Evolutionary conservation across 2,797 vertebrate genomes (phyloP).

Genomic region (Syngnathus rostellatus): DNA sequence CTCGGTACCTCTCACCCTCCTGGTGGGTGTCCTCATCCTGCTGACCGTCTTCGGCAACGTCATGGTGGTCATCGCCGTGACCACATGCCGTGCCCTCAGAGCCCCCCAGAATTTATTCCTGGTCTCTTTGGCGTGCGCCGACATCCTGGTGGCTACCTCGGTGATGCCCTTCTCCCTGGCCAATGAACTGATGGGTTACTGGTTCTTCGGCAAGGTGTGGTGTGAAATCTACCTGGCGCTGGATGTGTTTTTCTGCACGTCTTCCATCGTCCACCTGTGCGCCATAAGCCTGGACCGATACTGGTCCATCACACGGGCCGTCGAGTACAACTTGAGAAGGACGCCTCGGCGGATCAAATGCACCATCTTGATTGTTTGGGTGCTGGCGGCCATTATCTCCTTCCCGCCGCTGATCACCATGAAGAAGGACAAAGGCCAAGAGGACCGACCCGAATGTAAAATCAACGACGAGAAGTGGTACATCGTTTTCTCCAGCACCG

Average conservation of each 20-base stretch:
- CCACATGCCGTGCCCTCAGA: constrained; percentile 83
- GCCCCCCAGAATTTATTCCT: constrained; percentile 95
- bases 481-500: constrained; percentile 84
- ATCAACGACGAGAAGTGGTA: constrained; percentile 88
- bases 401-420: constrained; percentile 86
- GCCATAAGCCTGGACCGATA: constrained; percentile 93
- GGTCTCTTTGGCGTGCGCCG: constrained; percentile 89
- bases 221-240: constrained; percentile 94
- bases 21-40: constrained; percentile 84
- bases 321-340: constrained; percentile 85
- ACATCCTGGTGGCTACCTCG: constrained; percentile 91
- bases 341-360: constrained; percentile 84
- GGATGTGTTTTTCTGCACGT: constrained; percentile 96
- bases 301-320: constrained; percentile 87
- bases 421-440: constrained; percentile 69
- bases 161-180: constrained; percentile 95
- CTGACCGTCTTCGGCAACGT: constrained; percentile 88
- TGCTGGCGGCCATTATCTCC: constrained; percentile 85
- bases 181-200: constrained; percentile 93
- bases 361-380: constrained; percentile 82
- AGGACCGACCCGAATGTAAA: constrained; percentile 65
- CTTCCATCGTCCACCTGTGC: constrained; percentile 92
- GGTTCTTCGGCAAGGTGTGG: constrained; percentile 93
- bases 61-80: constrained; percentile 89
- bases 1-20: constrained; percentile 75